Conservation (phyloP, 2,113 vertebrate species). For the Turnix velox region DNA sequence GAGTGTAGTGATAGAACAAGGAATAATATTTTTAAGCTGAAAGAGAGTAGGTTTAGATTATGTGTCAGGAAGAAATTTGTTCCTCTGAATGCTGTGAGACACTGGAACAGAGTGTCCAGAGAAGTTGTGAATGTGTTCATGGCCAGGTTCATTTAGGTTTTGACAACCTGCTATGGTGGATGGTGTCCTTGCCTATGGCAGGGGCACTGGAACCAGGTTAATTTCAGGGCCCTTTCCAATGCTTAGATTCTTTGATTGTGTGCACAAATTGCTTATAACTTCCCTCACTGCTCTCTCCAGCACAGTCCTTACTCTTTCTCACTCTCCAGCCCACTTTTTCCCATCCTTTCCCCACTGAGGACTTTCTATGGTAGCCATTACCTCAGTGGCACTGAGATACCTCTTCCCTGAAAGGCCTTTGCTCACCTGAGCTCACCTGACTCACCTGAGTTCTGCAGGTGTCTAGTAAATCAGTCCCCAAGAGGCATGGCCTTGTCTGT, state of each 20-base stretch:
- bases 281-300: rapidly evolving
- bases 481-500: neutral
- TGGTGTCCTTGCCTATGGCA: too few species aligned
- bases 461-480: neutral
- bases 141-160: too few species aligned
- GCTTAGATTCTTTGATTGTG: neutral
- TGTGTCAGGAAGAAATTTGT: neutral
- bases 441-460: neutral
- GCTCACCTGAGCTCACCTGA: rapidly evolving
- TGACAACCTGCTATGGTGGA: too few species aligned
- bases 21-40: neutral
- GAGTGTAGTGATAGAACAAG: neutral
- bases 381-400: neutral
- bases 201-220: too few species aligned
- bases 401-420: neutral
- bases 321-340: neutral
- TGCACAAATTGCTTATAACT: neutral
- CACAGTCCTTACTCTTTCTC: neutral
- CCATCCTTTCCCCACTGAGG: neutral
- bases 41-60: neutral
- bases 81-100: neutral
- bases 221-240: neutral
- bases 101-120: neutral
- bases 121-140: too few species aligned
- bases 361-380: neutral